phyloP scores from a whole-genome alignment of 1,140 invertebrate species.

The Sipha flava region DNA sequence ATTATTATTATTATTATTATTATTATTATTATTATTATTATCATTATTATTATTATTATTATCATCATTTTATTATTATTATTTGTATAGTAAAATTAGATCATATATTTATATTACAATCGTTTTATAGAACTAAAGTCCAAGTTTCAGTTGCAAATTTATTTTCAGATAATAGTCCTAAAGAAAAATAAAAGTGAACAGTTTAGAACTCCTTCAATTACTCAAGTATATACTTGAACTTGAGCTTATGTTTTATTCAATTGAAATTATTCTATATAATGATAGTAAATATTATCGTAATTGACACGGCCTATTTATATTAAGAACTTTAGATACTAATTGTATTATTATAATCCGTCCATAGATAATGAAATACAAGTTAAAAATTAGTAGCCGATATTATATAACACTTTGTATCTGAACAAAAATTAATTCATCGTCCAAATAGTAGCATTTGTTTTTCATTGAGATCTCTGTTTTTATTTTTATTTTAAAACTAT shows the following conservation, averaged over 20 bases:
- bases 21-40: too few species aligned
- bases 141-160: neutral
- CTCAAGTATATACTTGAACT: neutral
- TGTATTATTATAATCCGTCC: constrained; percentile 5
- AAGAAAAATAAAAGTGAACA: neutral
- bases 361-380: neutral
- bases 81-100: neutral
- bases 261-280: neutral
- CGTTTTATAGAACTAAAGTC: neutral
- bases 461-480: neutral
- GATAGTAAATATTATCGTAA: neutral
- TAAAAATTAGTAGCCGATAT: neutral
- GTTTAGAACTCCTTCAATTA: neutral
- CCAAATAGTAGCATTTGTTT: neutral
- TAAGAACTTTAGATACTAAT: neutral
- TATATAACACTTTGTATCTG: neutral
- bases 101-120: neutral
- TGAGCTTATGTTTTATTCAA: neutral
- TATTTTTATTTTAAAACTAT: neutral
- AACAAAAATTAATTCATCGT: neutral
- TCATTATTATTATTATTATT: too few species aligned
- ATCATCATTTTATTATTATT: neutral
- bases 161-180: neutral
- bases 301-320: neutral
- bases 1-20: too few species aligned